These are phyloP conservation scores for Galemys pyrenaicus DNA, from an alignment of 2,113 vertebrate genomes.

Conservation along the genomic window DNA sequence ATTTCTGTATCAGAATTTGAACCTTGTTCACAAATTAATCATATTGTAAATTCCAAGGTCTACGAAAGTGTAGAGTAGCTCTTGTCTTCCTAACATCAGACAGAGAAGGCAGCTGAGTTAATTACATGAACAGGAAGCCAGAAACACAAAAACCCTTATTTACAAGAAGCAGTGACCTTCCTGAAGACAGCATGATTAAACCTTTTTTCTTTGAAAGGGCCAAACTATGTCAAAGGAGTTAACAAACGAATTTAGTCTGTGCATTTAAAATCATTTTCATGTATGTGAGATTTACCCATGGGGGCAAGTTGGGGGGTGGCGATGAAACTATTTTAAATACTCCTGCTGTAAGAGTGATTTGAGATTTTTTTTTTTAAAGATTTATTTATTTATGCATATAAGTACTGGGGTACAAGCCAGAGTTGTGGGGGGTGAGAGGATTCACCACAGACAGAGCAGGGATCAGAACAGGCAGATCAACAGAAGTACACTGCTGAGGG, in stretches of 20 bases:
- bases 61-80: background rate
- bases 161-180: slow-evolving; percentile 19
- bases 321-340: background rate
- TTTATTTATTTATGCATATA: no score
- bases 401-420: no score
- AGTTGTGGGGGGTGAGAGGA: no score
- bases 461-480: no score
- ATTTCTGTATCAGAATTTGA: background rate
- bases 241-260: background rate
- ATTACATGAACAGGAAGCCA: background rate
- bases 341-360: background rate
- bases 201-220: slow-evolving; percentile 36
- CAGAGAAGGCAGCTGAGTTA: background rate
- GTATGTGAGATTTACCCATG: background rate
- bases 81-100: background rate
- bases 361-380: no score
- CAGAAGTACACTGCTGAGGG: no score
- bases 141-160: background rate
- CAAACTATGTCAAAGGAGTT: slow-evolving; percentile 4
- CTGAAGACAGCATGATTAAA: background rate
- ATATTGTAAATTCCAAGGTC: background rate
- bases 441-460: no score
- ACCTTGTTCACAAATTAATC: background rate
- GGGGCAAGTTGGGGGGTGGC: background rate
- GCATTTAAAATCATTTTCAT: slow-evolving; percentile 12